Conservation (phyloP, 2,113 vertebrate genomes). For the Serilophus lunatus region DNA sequence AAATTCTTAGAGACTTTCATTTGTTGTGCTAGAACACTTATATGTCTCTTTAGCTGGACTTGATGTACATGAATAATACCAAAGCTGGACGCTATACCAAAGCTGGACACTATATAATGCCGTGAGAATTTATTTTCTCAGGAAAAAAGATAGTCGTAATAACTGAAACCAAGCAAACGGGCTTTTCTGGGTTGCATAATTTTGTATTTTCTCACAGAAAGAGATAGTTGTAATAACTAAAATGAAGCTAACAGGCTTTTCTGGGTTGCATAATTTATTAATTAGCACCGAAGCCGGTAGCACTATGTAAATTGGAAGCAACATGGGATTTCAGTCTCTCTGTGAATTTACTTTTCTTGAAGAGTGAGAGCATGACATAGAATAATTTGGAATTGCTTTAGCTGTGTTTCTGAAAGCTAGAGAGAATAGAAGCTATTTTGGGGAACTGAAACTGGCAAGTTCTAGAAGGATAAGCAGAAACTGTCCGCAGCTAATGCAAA, state of each 20-base stretch:
- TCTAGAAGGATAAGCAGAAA: not conserved
- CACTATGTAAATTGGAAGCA: slow-evolving; percentile 14
- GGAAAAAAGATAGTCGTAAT: not conserved
- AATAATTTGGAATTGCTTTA: slow-evolving; percentile 24
- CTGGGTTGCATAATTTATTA: slow-evolving; percentile 51
- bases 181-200: not conserved
- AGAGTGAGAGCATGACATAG: not conserved
- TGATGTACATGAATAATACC: not conserved
- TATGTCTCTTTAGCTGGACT: not conserved
- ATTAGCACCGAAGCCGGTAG: slow-evolving; percentile 10
- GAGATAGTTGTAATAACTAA: not conserved
- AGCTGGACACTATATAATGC: not conserved
- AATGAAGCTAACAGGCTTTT: slow-evolving; percentile 8
- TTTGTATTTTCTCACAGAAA: not conserved
- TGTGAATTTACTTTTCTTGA: slow-evolving; percentile 23
- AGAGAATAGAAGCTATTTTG: not conserved
- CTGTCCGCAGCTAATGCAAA: not conserved
- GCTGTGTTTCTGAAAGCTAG: not conserved
- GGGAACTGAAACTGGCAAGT: not conserved
- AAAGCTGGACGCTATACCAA: not conserved
- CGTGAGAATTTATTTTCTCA: not conserved
- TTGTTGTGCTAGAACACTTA: not conserved
- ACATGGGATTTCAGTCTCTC: not conserved
- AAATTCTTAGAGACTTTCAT: not conserved
- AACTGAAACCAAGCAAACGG: not conserved